These are phyloP conservation scores for Gallinago jamesoni DNA, from an alignment of 2,113 vertebrate genomes.

Conservation along the genomic window DNA sequence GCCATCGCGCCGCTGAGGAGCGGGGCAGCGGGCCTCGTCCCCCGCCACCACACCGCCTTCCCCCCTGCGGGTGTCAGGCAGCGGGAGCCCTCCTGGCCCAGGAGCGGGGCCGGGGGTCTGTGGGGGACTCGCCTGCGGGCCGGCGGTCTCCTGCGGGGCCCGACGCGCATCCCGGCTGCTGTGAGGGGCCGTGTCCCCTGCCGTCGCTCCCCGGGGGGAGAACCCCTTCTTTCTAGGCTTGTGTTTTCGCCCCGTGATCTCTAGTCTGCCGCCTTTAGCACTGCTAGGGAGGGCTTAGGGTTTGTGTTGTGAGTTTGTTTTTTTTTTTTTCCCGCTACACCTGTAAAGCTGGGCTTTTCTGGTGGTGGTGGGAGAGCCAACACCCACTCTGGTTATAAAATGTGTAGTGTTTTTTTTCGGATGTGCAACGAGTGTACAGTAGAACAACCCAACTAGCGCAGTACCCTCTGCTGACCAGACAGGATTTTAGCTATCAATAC, in stretches of 20 bases:
- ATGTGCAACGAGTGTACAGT: neutral
- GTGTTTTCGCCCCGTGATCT: neutral
- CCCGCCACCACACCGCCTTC: too few species aligned
- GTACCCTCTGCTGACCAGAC: neutral
- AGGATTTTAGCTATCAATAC: neutral
- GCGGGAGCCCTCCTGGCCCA: too few species aligned
- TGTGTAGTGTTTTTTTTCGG: neutral
- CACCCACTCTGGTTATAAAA: fast-evolving
- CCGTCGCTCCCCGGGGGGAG: fast-evolving
- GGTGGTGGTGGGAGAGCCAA: neutral
- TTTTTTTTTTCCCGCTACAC: neutral
- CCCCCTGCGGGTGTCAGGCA: neutral
- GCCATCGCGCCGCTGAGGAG: neutral
- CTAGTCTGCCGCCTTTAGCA: neutral
- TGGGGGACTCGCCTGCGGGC: neutral
- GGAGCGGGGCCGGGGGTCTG: too few species aligned
- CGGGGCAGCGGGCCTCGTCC: neutral
- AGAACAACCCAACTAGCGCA: neutral
- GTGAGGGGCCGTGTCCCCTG: neutral
- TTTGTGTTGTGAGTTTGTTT: neutral
- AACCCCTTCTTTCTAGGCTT: fast-evolving
- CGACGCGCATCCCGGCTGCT: neutral
- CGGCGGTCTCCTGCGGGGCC: neutral
- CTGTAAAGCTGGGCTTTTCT: neutral
- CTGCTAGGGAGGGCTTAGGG: neutral